Conservation (phyloP, 2,113 vertebrate genomes). For the Cyphomyrus discorhynchus region DNA sequence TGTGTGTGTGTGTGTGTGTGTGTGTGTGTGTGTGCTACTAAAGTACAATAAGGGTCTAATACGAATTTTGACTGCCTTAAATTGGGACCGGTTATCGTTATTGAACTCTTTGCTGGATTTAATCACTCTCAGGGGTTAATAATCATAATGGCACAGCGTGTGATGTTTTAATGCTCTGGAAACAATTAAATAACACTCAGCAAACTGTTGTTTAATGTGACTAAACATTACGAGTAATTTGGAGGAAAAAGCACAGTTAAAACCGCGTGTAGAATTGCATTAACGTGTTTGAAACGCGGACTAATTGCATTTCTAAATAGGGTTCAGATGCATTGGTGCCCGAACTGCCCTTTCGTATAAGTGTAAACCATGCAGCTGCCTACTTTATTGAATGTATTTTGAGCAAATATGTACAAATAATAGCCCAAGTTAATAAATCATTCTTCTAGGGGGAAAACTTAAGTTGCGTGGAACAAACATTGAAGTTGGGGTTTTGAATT, state of each 20-base stretch:
- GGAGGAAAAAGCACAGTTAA: not conserved
- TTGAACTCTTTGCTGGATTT: not conserved
- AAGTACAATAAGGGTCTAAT: not conserved
- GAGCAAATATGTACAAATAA: not conserved
- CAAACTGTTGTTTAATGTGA: slow-evolving; percentile 2
- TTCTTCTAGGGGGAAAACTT: not conserved
- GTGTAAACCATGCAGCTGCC: not conserved
- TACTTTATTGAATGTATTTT: not conserved
- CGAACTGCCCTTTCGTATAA: not conserved
- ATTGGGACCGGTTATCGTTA: not conserved
- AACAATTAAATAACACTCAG: not conserved
- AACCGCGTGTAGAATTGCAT: not conserved
- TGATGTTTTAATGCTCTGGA: not conserved
- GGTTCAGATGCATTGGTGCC: not conserved
- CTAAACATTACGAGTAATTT: slow-evolving; percentile 1
- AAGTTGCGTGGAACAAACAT: not conserved
- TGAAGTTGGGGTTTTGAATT: not conserved
- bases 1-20: too few species aligned
- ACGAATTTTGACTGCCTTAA: not conserved
- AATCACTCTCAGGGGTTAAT: not conserved
- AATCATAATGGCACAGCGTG: not conserved
- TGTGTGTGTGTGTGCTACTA: not conserved
- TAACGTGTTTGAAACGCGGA: not conserved
- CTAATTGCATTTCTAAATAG: not conserved
- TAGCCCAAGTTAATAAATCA: not conserved